Conservation (phyloP, 2,113 vertebrate genomes). For the Equus quagga region DNA sequence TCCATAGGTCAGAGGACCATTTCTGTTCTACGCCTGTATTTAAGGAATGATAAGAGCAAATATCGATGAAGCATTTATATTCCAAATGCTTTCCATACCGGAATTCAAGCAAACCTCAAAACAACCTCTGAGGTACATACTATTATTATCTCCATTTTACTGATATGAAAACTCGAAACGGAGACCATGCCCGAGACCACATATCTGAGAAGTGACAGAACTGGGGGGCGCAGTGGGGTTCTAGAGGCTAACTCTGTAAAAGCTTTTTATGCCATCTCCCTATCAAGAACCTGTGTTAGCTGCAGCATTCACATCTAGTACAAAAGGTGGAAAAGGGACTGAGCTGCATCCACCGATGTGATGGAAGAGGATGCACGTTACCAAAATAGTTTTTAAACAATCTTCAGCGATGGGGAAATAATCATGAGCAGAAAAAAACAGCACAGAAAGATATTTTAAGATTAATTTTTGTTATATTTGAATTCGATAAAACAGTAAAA, state of each 20-base stretch:
- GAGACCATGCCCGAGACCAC: not conserved
- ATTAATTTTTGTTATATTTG: not conserved
- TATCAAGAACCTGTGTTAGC: not conserved
- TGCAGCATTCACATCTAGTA: not conserved
- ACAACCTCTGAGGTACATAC: not conserved
- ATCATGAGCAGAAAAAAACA: not conserved
- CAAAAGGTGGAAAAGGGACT: not conserved
- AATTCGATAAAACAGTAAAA: not conserved
- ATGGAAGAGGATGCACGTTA: not conserved
- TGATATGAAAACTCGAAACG: not conserved
- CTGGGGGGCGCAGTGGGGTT: not conserved
- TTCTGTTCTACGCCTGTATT: not conserved
- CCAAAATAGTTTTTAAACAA: not conserved
- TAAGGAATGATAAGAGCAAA: not conserved
- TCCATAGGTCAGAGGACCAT: not conserved
- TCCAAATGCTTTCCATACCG: not conserved
- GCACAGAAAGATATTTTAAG: not conserved
- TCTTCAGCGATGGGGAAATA: not conserved
- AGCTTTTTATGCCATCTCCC: not conserved
- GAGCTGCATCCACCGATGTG: not conserved
- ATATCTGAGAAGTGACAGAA: not conserved
- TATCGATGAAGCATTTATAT: not conserved
- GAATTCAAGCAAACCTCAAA: not conserved
- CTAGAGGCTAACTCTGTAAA: not conserved
- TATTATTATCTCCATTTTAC: not conserved